Percentiles rank a stretch among this genome's conserved stretches.
These are phyloP conservation scores for Oryzias sinensis DNA, from an alignment of 2,797 vertebrate genomes.

Conservation along the genomic window DNA sequence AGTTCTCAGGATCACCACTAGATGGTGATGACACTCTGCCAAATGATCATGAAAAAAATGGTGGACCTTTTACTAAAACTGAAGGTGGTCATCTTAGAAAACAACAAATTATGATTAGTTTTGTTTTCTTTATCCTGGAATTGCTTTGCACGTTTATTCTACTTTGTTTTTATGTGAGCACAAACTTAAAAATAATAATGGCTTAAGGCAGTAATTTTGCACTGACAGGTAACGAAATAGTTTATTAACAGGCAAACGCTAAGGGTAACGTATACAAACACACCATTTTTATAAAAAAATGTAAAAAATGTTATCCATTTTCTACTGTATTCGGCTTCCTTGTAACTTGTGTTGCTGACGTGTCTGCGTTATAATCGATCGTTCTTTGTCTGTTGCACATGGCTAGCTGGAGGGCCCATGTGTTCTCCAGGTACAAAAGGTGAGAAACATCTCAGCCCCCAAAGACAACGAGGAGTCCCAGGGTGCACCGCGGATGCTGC, in stretches of 20 bases:
- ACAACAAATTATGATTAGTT: constrained; percentile 13
- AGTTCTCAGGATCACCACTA: constrained; percentile 56
- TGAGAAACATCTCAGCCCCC: constrained; percentile 91
- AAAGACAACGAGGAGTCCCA: constrained; percentile 97
- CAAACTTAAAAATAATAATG: not conserved
- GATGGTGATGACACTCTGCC: constrained; percentile 63
- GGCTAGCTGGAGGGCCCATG: constrained; percentile 92
- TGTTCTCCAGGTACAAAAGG: constrained; percentile 96
- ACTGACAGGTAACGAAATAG: too few relatives aligned
- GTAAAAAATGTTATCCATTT: too few relatives aligned
- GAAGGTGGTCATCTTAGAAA: constrained; percentile 2
- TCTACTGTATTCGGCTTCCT: not conserved
- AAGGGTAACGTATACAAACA: too few relatives aligned
- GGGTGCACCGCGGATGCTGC: constrained; percentile 92
- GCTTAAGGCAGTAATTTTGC: too few relatives aligned
- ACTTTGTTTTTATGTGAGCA: not conserved
- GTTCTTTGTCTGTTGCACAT: constrained; percentile 14
- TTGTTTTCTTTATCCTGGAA: not conserved
- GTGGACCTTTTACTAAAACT: constrained; percentile 3
- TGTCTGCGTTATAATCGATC: constrained; percentile 4
- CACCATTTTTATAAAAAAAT: too few relatives aligned
- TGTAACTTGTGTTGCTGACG: not conserved
- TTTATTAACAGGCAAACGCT: too few relatives aligned
- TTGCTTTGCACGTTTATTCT: constrained; percentile 11
- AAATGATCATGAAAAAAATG: constrained; percentile 6